Base-by-base conservation (phyloP, 2,797 vertebrate genomes). In the Sebastes flavidus region DNA sequence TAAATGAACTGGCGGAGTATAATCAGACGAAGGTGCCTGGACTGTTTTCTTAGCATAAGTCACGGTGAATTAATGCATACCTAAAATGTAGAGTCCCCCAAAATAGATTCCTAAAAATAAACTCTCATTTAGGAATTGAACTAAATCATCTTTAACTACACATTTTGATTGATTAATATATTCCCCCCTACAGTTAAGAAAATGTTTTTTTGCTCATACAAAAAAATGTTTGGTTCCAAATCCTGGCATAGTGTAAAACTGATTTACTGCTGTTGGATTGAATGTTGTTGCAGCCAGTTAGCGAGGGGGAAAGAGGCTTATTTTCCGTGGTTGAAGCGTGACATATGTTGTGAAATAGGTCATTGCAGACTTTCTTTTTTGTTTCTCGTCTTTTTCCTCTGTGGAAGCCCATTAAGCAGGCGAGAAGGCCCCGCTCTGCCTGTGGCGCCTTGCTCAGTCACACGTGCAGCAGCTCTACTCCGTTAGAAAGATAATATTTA, bases 401-500 rank as follows among this genome's bases (percentile, higher is more conserved):
- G 30, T 81, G 82, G 82, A 92, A 91, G 77, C 56, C 82, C 88
- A 85, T 89, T 88, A 88, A 87, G 56, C 34, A 76, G 66, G 70
- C 36, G 38, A 78, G 77, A 73, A 78, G 72, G 72, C 46, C 75
- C 46, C 11, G 2, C 75, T 83, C 76, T 42, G 76, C 76, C 83
- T 75, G 42, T 82, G 83, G 66, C 42, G 74, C 87, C 75, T 85
- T 63, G 36, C 68, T 89, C 63, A 49, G 59, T 86, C 82, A 67
- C 76, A 83, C 60, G 59, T 79, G 71, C 66, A 73, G 81, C 62
- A 79, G 59, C 46, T 88, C 68, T 71, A 77, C 82, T 83, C 79
- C 68, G 68, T 92, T 75, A 86, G 83, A 92, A 91, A 88, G 84
- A 92, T 87, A 90, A 92, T 94, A 95, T 93, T 95, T 92, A 90